phyloP scores from a whole-genome alignment of 1,140 invertebrate genomes.

The Onthophagus taurus region DNA sequence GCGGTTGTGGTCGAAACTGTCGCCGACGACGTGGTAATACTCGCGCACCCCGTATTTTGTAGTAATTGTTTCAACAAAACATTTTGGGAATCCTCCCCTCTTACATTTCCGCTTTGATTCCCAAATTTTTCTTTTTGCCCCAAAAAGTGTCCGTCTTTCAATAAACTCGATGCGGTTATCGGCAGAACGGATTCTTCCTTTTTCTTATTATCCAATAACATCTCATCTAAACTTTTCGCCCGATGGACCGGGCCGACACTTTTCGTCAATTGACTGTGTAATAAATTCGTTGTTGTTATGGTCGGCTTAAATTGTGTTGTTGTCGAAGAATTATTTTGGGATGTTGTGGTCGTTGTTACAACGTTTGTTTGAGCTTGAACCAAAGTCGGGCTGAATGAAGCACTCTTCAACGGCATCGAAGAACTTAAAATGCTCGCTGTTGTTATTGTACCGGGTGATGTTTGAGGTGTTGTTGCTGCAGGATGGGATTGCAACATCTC shows the following conservation, averaged over 20 bases:
- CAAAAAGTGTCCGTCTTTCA: constrained; percentile 1
- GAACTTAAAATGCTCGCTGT: constrained; percentile 34
- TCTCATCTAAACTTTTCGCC: constrained; percentile 9
- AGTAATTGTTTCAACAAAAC: constrained; percentile 82
- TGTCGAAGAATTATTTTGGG: background rate
- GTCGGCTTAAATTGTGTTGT: constrained; percentile 18
- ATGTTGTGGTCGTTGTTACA: constrained; percentile 27
- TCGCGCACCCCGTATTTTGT: constrained; percentile 69
- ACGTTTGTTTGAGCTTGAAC: constrained; percentile 42
- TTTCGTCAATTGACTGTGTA: constrained; percentile 41
- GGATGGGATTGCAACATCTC: constrained; percentile 37
- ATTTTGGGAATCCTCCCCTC: constrained; percentile 75
- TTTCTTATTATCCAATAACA: constrained; percentile 8
- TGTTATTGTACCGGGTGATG: constrained; percentile 33
- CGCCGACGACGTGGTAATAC: constrained; percentile 41
- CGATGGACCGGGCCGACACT: background rate
- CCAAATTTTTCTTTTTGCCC: constrained; percentile 32
- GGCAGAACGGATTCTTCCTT: background rate
- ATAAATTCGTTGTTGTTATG: constrained; percentile 30
- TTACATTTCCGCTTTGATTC: constrained; percentile 23
- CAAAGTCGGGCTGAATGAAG: constrained; percentile 26
- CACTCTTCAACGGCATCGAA: constrained; percentile 27
- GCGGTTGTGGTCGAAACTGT: constrained; percentile 37
- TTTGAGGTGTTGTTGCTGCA: constrained; percentile 32
- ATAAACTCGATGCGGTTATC: constrained; percentile 8